Conservation (phyloP, 2,888 invertebrate species). For the Mesopsocus fuscifrons region DNA sequence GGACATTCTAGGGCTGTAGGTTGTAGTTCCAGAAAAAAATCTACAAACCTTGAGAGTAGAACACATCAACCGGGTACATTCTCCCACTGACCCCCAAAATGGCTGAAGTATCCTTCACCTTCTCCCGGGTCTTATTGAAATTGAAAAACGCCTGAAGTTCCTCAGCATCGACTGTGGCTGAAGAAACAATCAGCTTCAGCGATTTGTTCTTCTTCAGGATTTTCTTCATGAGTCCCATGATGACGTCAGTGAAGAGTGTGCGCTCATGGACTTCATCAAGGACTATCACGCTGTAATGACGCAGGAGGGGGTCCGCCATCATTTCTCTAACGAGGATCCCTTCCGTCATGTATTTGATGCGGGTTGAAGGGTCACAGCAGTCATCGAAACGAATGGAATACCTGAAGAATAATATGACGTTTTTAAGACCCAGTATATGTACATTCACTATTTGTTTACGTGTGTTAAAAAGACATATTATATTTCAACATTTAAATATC, state of each 20-base stretch:
- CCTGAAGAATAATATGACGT: no score
- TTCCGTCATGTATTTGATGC: constrained; percentile 86
- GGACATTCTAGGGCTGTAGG: constrained; percentile 78
- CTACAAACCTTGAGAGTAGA: constrained; percentile 59
- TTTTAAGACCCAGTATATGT: no score
- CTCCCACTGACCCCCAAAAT: constrained; percentile 80
- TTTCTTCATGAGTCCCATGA: constrained; percentile 86
- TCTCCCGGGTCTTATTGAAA: constrained; percentile 26
- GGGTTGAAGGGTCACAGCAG: constrained; percentile 31
- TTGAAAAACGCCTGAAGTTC: constrained; percentile 65
- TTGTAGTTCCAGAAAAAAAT: constrained; percentile 29
- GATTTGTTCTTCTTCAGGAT: constrained; percentile 68
- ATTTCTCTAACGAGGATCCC: constrained; percentile 88
- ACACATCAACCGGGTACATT: constrained; percentile 69
- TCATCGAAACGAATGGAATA: constrained; percentile 71
- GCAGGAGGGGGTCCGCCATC: constrained; percentile 82
- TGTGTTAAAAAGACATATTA: no score
- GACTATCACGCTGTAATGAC: constrained; percentile 72
- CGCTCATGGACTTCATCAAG: constrained; percentile 94
- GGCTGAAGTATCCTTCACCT: constrained; percentile 44
- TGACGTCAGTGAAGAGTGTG: constrained; percentile 77
- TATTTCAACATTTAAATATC: no score
- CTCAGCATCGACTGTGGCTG: constrained; percentile 90
- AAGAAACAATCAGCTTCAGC: constrained; percentile 71
- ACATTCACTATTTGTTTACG: no score